Evolutionary conservation across 1,140 invertebrate species (phyloP).

Genomic region (Drosophila pandora): DNA sequence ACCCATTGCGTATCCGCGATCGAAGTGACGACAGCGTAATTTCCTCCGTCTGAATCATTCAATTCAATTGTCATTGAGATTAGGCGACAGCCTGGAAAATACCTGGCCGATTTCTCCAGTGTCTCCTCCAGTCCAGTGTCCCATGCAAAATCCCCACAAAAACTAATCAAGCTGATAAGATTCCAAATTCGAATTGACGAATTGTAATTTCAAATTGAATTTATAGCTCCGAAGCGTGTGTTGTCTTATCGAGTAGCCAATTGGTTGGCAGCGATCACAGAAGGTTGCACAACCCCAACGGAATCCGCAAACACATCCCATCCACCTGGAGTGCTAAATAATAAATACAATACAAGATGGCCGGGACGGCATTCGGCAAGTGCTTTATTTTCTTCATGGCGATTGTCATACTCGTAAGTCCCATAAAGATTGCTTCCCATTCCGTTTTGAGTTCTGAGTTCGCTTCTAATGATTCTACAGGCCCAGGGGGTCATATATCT

Average conservation of each 20-base stretch:
- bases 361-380: constrained; percentile 74
- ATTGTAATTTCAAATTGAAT: constrained; percentile 73
- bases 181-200: constrained; percentile 19
- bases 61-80: constrained; percentile 28
- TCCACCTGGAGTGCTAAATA: not conserved
- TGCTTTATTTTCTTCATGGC: constrained; percentile 82
- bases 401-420: constrained; percentile 76
- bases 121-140: not conserved
- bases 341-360: constrained; percentile 45
- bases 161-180: constrained; percentile 73
- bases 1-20: constrained; percentile 44
- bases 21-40: constrained; percentile 42
- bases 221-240: constrained; percentile 48
- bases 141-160: constrained; percentile 40
- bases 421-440: constrained; percentile 5
- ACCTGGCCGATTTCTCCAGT: constrained; percentile 13
- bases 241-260: constrained; percentile 60
- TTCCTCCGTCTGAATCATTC: constrained; percentile 59
- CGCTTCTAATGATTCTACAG: constrained; percentile 14
- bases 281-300: constrained; percentile 43
- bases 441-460: not conserved
- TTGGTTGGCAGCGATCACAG: constrained; percentile 46
- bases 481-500: constrained; percentile 63
- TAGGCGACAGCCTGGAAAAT: not conserved
- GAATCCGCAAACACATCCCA: not conserved